These are phyloP conservation scores for Siderastrea radians DNA, from an alignment of 92 coral and sea anemone genomes.

Conservation along the genomic window DNA sequence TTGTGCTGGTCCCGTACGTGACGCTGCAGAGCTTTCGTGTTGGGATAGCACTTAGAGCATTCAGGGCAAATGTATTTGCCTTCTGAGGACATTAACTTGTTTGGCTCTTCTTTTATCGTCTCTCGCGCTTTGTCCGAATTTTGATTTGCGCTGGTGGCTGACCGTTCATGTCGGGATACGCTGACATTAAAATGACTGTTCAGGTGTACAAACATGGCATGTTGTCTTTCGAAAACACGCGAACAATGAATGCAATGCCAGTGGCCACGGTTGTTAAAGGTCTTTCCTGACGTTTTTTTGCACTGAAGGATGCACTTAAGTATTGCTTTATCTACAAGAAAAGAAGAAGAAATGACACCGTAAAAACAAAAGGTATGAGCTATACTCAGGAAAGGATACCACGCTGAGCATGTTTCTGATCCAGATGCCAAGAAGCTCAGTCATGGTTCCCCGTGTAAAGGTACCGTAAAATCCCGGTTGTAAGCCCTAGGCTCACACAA, in stretches of 20 bases:
- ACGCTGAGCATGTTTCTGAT: too few species aligned
- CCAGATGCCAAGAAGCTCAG: too few species aligned
- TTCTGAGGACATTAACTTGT: not conserved
- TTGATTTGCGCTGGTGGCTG: not conserved
- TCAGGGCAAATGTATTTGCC: conserved; percentile 17
- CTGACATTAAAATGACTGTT: conserved; percentile 6
- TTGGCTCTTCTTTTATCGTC: too few species aligned
- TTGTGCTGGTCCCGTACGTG: conserved; percentile 57
- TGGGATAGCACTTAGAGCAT: conserved; percentile 50
- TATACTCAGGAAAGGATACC: too few species aligned
- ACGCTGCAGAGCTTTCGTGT: conserved; percentile 54
- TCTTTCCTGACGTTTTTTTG: not conserved
- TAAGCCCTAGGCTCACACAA: too few species aligned
- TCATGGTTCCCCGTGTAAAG: too few species aligned
- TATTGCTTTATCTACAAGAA: conserved; percentile 33
- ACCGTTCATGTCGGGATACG: not conserved
- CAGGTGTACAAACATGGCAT: conserved; percentile 20
- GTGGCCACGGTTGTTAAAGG: conserved; percentile 33
- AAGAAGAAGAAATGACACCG: too few species aligned
- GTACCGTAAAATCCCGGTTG: too few species aligned
- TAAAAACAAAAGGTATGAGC: too few species aligned
- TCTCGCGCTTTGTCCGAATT: not conserved
- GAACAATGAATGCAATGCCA: conserved; percentile 55
- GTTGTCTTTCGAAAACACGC: conserved; percentile 20
- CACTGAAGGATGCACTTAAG: conserved; percentile 37